phyloP scores from a whole-genome alignment of 2,888 invertebrate species.

The Carterocephalus palaemon region DNA sequence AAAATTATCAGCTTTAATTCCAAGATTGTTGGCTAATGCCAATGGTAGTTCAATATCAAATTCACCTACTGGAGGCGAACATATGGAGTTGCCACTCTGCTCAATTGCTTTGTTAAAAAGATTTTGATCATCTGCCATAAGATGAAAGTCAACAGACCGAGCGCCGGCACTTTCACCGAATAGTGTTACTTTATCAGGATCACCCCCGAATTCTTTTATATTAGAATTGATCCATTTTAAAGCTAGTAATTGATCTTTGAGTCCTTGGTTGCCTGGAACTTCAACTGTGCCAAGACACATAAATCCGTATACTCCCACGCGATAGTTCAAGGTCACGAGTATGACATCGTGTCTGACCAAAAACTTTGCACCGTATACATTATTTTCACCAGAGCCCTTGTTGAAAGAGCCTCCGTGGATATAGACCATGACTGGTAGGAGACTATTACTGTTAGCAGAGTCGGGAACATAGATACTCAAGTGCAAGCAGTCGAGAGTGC shows the following conservation, averaged over 20 bases:
- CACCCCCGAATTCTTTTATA: conserved; percentile 53
- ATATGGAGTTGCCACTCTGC: conserved; percentile 45
- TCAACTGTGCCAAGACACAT: conserved; percentile 51
- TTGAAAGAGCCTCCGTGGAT: conserved; percentile 49
- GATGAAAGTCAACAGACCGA: conserved; percentile 47
- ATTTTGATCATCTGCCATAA: conserved; percentile 41
- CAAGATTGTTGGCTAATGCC: conserved; percentile 43
- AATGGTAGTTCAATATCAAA: conserved; percentile 40
- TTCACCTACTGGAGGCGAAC: conserved; percentile 35
- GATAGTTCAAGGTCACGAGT: conserved; percentile 48
- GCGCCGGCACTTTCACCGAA: conserved; percentile 51
- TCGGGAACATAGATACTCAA: conserved; percentile 49
- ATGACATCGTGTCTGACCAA: conserved; percentile 50
- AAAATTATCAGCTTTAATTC: conserved; percentile 34
- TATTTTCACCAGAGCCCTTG: conserved; percentile 37
- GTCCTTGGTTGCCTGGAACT: conserved; percentile 53
- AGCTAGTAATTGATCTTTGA: conserved; percentile 52
- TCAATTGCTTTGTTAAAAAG: conserved; percentile 46
- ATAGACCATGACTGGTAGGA: conserved; percentile 49
- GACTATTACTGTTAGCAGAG: conserved; percentile 37
- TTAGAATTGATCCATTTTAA: conserved; percentile 52
- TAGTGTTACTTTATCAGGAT: conserved; percentile 45
- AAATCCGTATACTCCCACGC: conserved; percentile 54
- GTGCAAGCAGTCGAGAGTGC: conserved; percentile 46
- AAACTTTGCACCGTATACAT: conserved; percentile 41